Base-by-base conservation (phyloP, 2,797 vertebrate genomes). In the Macrochelys suwanniensis region DNA sequence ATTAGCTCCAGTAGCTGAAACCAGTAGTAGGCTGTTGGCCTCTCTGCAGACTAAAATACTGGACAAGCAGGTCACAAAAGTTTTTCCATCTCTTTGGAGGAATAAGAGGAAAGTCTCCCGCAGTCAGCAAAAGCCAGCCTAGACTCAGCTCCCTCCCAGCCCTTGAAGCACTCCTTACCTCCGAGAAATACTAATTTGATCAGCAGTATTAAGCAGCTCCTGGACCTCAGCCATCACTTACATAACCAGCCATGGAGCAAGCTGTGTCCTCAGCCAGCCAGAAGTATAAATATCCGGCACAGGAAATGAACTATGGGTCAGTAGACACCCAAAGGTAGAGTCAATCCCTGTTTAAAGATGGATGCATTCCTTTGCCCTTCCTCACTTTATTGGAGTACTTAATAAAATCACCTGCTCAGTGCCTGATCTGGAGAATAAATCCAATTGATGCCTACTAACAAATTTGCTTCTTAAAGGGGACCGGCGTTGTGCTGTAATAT, bases 391-490 rank as follows among this genome's bases (percentile, higher is more conserved):
- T 87, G 78, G 11, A 56, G 47, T 79, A 49, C 26, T 87, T 89
- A 91, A 74, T 88, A 71, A 88, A 91, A 91, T 84, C 12, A 16
- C 77, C 89, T 82, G 25, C 50, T 90, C 31, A 16, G 6, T 77
- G 25, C 23, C 28, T 87, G 11, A 28, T 80, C 71, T 77, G 11
- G 37, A 85, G 88, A 93, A 93, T 80, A 94, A 95, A 94, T 37
- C 80, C 57, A 87, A 51, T 65, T 2, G 33, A 82, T 77, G 31
- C 33, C 77, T 85, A 65, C 56, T 88, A 95, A 88, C 23, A 87
- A 87, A 88, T 50, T 13, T 87, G 61, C n/a, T 87, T 42, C 76
- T 93, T 90, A 95, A 96, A 95, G 26, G 28, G 61, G 77, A 65
- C 84, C 61, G 45, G 8, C 51, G 87, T 47, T 91, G 88, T 95